Evolutionary conservation across 2,888 invertebrate genomes (phyloP).

Genomic region (Proisotoma minuta): DNA sequence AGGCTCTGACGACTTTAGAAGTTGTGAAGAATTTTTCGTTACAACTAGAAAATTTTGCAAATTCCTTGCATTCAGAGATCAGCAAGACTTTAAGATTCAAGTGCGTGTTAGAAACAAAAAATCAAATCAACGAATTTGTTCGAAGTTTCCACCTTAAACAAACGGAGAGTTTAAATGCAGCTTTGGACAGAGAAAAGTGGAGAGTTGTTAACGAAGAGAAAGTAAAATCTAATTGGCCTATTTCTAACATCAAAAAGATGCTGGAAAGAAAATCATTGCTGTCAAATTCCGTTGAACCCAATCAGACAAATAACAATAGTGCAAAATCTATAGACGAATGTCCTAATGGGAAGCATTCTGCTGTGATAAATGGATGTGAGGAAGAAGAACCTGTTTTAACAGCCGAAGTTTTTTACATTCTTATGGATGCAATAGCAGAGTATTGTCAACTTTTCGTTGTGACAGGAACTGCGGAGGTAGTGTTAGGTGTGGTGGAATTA

Average conservation of each 20-base stretch:
- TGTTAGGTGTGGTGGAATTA: conserved; percentile 67
- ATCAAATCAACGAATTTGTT: conserved; percentile 45
- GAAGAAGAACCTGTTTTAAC: conserved; percentile 26
- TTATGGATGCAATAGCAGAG: conserved; percentile 43
- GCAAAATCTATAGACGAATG: neutral
- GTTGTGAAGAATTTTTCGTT: conserved; percentile 47
- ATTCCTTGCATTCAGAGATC: conserved; percentile 35
- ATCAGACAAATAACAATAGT: neutral
- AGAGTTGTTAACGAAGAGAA: conserved; percentile 36
- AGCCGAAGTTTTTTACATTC: conserved; percentile 47
- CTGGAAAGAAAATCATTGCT: conserved; percentile 23
- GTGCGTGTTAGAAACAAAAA: conserved; percentile 45
- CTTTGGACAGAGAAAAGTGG: conserved; percentile 46
- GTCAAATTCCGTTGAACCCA: neutral
- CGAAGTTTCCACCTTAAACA: conserved; percentile 44
- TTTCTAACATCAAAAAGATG: conserved; percentile 29
- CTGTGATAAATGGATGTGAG: neutral
- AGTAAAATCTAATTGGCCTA: conserved; percentile 38
- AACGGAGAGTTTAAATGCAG: conserved; percentile 40
- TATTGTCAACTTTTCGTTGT: conserved; percentile 43
- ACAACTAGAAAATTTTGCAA: conserved; percentile 48
- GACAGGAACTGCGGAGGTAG: conserved; percentile 45
- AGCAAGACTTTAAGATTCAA: conserved; percentile 36
- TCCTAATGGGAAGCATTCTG: neutral
- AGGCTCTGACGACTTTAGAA: conserved; percentile 43